Evolutionary conservation across 2,113 vertebrate species (phyloP).

Genomic region (Anas platyrhynchos): DNA sequence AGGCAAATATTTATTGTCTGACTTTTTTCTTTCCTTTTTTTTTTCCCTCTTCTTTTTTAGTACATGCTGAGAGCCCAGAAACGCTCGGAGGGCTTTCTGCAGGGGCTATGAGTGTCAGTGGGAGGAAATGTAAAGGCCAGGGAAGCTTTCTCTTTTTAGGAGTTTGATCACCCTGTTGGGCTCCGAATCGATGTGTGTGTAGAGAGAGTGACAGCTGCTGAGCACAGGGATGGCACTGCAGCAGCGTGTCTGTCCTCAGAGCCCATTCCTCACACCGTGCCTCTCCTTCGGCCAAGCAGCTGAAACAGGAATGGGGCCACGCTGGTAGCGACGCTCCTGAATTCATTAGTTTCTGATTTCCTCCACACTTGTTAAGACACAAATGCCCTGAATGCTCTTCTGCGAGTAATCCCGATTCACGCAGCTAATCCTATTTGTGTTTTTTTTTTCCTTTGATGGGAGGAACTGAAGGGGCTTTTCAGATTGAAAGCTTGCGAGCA

Average conservation of each 20-base stretch:
- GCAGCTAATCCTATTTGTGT: neutral
- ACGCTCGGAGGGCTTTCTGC: neutral
- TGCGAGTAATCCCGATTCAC: neutral
- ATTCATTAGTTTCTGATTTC: neutral
- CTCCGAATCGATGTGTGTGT: accelerated
- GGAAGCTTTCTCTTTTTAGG: neutral
- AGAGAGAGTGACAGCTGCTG: neutral
- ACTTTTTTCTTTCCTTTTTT: neutral
- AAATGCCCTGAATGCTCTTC: neutral
- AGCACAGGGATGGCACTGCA: neutral
- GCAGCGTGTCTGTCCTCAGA: neutral
- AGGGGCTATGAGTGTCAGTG: accelerated
- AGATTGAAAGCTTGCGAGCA: neutral
- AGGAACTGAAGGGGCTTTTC: neutral
- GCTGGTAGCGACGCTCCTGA: neutral
- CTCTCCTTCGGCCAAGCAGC: neutral
- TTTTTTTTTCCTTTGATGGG: neutral
- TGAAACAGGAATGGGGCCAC: neutral
- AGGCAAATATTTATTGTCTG: neutral
- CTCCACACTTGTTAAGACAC: neutral
- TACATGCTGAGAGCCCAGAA: neutral
- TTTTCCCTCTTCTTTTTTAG: neutral
- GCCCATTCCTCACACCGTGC: accelerated
- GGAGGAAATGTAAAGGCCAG: neutral
- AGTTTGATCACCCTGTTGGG: neutral